Evolutionary conservation across 1,140 invertebrate species (phyloP).

Genomic region (Diorhabda elongata): DNA sequence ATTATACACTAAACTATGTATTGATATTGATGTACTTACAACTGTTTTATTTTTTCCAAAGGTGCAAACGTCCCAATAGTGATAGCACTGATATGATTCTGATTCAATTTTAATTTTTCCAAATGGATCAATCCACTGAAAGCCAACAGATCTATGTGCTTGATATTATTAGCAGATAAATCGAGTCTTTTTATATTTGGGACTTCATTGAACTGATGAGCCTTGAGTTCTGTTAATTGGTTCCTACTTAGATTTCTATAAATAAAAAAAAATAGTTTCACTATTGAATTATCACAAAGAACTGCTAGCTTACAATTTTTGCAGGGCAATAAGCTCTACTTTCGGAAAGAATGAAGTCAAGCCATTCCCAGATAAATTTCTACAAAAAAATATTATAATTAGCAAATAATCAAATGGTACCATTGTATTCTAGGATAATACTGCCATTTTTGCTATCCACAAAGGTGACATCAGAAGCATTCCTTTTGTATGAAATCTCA

Average conservation of each 20-base stretch:
- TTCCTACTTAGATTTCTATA: constrained; percentile 75
- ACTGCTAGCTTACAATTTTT: constrained; percentile 44
- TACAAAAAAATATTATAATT: constrained; percentile 33
- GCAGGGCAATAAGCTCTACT: constrained; percentile 42
- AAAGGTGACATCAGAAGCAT: no score
- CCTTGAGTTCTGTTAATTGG: constrained; percentile 66
- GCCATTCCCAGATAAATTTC: constrained; percentile 44
- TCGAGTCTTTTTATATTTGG: constrained; percentile 65
- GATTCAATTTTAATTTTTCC: constrained; percentile 61
- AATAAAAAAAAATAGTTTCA: constrained; percentile 8
- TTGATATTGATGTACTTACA: constrained; percentile 56
- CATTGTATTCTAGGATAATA: neutral
- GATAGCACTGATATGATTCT: constrained; percentile 65
- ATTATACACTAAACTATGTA: no score
- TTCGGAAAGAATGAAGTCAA: constrained; percentile 41
- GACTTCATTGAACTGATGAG: constrained; percentile 68
- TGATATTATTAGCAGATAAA: constrained; percentile 63
- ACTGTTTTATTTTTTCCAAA: constrained; percentile 60
- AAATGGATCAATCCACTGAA: constrained; percentile 61
- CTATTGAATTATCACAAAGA: neutral
- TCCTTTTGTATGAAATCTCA: no score
- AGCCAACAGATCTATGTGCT: constrained; percentile 57
- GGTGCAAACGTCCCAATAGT: constrained; percentile 64
- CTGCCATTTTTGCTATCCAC: no score
- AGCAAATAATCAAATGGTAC: neutral